Percentiles rank a stretch among this genome's conserved stretches.
Evolutionary conservation across 2,797 vertebrate species (phyloP).

Genomic region (Chrosomus eos): DNA sequence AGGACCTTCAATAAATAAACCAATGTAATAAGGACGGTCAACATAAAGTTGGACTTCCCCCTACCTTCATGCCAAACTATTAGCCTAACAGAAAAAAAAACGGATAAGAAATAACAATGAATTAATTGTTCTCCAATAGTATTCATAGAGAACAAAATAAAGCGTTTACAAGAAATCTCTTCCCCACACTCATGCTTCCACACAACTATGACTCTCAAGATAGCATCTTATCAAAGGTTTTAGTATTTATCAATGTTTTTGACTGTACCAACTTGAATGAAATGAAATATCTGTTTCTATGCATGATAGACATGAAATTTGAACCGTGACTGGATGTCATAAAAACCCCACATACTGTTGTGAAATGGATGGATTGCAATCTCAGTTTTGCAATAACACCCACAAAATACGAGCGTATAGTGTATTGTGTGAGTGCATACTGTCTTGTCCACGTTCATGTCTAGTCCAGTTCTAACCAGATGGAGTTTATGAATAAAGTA

Average conservation of each 20-base stretch:
- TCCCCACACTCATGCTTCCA: neutral
- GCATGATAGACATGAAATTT: neutral
- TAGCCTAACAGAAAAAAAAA: neutral
- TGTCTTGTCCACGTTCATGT: neutral
- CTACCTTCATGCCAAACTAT: neutral
- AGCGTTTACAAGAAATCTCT: neutral
- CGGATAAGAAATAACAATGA: too few species aligned
- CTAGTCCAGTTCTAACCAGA: slow-evolving; percentile 12
- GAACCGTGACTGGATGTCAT: neutral
- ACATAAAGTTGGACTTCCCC: neutral
- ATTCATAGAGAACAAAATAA: too few species aligned
- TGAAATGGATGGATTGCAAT: neutral
- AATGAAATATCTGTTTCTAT: neutral
- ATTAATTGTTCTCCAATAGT: neutral
- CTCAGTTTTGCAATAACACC: neutral
- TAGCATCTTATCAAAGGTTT: neutral
- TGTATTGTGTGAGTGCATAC: neutral
- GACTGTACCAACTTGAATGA: neutral
- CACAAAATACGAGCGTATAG: neutral
- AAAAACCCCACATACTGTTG: neutral
- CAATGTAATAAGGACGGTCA: neutral
- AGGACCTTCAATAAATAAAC: neutral
- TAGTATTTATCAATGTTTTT: neutral
- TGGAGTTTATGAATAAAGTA: slow-evolving; percentile 32
- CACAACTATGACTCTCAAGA: neutral